Evolutionary conservation across 2,888 invertebrate species (phyloP).

Genomic region (Phalangium opilio): DNA sequence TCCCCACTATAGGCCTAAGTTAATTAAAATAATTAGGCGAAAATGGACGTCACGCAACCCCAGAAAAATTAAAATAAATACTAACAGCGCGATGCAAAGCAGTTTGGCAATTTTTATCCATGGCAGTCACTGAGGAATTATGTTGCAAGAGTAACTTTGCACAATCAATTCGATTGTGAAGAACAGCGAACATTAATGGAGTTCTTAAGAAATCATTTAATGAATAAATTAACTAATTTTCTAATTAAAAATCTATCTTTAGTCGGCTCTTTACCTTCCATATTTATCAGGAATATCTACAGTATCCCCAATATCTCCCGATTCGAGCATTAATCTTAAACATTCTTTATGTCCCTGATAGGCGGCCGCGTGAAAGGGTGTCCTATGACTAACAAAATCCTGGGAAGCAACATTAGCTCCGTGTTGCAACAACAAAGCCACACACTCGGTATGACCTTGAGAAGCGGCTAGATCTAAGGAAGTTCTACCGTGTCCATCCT

Average conservation of each 20-base stretch:
- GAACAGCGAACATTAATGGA: conserved; percentile 8
- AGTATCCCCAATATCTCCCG: conserved; percentile 23
- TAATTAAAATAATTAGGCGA: not conserved
- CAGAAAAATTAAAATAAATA: not conserved
- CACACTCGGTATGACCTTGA: conserved; percentile 41
- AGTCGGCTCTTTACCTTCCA: conserved; percentile 24
- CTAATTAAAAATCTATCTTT: no score
- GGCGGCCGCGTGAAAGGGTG: conserved; percentile 40
- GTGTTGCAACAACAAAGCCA: conserved; percentile 39
- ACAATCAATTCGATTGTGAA: conserved; percentile 2
- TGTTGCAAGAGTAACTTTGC: conserved; percentile 5
- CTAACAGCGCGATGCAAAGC: conserved; percentile 8
- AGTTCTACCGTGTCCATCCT: conserved; percentile 32
- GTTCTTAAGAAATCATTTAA: conserved; percentile 1
- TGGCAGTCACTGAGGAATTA: conserved; percentile 2
- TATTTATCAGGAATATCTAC: conserved; percentile 29
- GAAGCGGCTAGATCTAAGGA: conserved; percentile 44
- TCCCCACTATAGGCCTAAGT: conserved; percentile 1
- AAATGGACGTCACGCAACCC: not conserved
- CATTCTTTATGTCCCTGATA: conserved; percentile 4
- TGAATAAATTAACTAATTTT: no score
- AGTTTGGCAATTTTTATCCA: conserved; percentile 4
- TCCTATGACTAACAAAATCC: conserved; percentile 35
- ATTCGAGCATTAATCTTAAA: conserved; percentile 1
- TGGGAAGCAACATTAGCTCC: conserved; percentile 41